A percentile compares a stretch with the other conserved stretches of the same genome.
Conservation (phyloP, 2,113 vertebrate species). For the Brachypodius melanocephalos region DNA sequence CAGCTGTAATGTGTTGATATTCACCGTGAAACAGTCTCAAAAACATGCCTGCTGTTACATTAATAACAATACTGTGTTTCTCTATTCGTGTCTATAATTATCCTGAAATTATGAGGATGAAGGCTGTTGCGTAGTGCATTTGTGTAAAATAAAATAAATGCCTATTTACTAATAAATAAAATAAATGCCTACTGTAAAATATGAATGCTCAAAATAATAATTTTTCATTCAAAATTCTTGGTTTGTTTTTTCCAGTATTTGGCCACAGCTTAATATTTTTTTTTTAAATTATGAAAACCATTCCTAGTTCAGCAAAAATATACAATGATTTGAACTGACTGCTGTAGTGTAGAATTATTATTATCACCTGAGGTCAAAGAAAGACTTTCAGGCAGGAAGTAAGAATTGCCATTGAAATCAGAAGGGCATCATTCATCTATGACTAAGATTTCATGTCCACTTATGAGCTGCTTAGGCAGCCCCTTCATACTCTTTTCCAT, state of each 20-base stretch:
- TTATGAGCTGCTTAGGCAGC: not conserved
- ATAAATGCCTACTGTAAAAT: not conserved
- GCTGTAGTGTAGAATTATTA: not conserved
- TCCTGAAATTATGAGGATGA: not conserved
- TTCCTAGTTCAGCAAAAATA: not conserved
- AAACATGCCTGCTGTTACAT: conserved; percentile 28
- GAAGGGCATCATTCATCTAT: not conserved
- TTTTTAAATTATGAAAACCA: not conserved
- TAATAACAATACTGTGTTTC: conserved; percentile 47
- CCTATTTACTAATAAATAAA: not conserved
- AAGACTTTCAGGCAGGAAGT: not conserved
- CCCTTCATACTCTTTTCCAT: not conserved
- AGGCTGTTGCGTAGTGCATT: not conserved
- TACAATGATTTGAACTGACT: not conserved
- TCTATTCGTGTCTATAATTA: not conserved
- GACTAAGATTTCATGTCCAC: not conserved
- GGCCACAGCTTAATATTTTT: not conserved
- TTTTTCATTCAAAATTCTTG: not conserved
- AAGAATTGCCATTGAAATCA: not conserved
- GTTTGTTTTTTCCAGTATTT: not conserved
- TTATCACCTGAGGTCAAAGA: not conserved
- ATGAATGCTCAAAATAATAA: not conserved
- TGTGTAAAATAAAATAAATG: not conserved
- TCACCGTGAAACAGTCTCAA: conserved; percentile 53
- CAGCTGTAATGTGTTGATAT: conserved; percentile 12